These are phyloP conservation scores for Heliconius ismenius DNA, from an alignment of 2,888 invertebrate species.

Conservation along the genomic window DNA sequence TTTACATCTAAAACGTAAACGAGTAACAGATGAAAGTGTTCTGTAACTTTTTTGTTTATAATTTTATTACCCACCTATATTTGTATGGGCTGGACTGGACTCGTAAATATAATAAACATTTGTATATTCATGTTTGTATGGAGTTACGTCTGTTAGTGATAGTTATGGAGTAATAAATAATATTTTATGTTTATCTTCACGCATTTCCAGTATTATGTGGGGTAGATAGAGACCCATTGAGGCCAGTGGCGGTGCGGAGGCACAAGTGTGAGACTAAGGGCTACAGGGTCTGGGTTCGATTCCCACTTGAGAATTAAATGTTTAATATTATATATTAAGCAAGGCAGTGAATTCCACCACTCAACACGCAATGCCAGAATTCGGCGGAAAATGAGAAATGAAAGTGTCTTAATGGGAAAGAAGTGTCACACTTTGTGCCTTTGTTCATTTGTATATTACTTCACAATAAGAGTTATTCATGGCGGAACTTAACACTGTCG, in stretches of 20 bases:
- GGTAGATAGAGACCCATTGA: not conserved
- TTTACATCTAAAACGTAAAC: conserved; percentile 16
- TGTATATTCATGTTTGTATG: conserved; percentile 3
- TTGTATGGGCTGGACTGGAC: conserved; percentile 29
- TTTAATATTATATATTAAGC: too few species aligned
- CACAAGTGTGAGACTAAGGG: too few species aligned
- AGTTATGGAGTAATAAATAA: conserved; percentile 27
- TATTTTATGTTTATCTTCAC: conserved; percentile 13
- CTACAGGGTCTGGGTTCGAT: too few species aligned
- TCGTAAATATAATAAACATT: conserved; percentile 33
- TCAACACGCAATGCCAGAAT: too few species aligned
- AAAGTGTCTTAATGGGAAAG: too few species aligned
- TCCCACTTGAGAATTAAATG: too few species aligned
- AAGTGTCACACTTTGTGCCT: too few species aligned
- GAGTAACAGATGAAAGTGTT: conserved; percentile 27
- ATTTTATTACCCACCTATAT: conserved; percentile 38
- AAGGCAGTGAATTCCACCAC: too few species aligned
- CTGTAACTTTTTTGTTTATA: conserved; percentile 23
- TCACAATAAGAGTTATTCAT: too few species aligned
- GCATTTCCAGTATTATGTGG: not conserved
- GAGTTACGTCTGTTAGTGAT: conserved; percentile 18
- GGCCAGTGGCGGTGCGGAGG: too few species aligned
- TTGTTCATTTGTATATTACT: too few species aligned
- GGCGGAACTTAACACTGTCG: not conserved
- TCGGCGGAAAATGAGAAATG: too few species aligned